Conservation (phyloP, 2,888 invertebrate species). For the Leistus spinibarbis region DNA sequence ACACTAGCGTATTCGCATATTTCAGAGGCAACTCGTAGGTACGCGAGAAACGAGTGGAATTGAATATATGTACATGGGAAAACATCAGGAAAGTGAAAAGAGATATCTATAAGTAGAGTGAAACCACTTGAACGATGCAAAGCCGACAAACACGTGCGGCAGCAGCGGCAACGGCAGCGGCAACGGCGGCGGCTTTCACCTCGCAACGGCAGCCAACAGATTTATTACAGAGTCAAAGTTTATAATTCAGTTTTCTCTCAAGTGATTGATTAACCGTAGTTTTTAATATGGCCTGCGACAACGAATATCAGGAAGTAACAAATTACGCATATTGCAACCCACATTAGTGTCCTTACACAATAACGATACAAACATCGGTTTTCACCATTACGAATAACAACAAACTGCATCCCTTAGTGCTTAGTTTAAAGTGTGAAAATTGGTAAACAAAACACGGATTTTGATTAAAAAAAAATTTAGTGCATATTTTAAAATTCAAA, state of each 20-base stretch:
- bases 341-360: neutral
- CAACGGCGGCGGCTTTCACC: neutral
- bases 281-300: constrained; percentile 14
- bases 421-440: neutral
- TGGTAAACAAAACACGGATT: too few relatives aligned
- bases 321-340: constrained; percentile 3
- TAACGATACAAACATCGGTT: neutral
- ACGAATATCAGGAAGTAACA: constrained; percentile 2
- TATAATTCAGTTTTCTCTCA: constrained; percentile 28
- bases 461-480: too few relatives aligned
- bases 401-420: neutral
- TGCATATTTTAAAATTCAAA: too few relatives aligned
- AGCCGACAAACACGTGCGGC: neutral
- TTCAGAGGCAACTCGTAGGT: neutral
- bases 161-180: neutral
- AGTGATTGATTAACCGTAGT: constrained; percentile 25
- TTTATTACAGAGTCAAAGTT: constrained; percentile 32
- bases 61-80: neutral
- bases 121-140: neutral
- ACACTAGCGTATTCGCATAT: neutral
- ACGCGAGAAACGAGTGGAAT: neutral
- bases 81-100: neutral
- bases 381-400: neutral
- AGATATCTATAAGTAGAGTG: neutral
- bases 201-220: constrained; percentile 13